Percentiles rank a stretch among this genome's conserved stretches.
Evolutionary conservation across 1,140 invertebrate genomes (phyloP).

Genomic region (Trypoxylus dichotomus): DNA sequence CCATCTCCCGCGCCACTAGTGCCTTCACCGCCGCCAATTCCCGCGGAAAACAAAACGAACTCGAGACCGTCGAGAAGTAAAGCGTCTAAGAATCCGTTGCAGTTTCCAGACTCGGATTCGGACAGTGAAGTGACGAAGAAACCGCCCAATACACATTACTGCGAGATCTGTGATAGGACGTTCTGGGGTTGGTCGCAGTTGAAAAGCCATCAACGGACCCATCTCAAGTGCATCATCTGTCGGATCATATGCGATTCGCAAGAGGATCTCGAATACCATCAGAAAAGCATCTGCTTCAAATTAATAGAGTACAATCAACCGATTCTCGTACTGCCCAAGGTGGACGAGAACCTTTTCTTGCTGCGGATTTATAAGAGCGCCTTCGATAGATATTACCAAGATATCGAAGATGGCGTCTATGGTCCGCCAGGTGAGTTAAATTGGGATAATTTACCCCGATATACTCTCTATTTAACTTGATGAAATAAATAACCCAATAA

Average conservation of each 20-base stretch:
- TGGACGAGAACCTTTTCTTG: background rate
- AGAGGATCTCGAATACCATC: constrained; percentile 3
- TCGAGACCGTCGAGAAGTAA: background rate
- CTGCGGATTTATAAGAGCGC: background rate
- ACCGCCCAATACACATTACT: background rate
- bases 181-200: constrained; percentile 12
- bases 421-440: background rate
- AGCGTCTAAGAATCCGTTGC: background rate
- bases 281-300: constrained; percentile 24
- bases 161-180: constrained; percentile 1
- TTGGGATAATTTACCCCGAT: too few relatives aligned
- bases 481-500: too few relatives aligned
- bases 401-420: constrained; percentile 18
- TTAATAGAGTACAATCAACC: constrained; percentile 3
- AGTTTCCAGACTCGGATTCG: constrained; percentile 8
- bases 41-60: background rate
- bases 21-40: background rate
- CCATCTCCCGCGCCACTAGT: background rate
- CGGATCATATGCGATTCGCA: background rate
- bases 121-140: constrained; percentile 15
- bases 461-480: too few relatives aligned
- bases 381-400: constrained; percentile 15
- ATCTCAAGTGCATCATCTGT: constrained; percentile 1
- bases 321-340: background rate
- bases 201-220: constrained; percentile 9